These are phyloP conservation scores for Philopedon plagiatum DNA, from an alignment of 2,888 invertebrate species.

Conservation along the genomic window DNA sequence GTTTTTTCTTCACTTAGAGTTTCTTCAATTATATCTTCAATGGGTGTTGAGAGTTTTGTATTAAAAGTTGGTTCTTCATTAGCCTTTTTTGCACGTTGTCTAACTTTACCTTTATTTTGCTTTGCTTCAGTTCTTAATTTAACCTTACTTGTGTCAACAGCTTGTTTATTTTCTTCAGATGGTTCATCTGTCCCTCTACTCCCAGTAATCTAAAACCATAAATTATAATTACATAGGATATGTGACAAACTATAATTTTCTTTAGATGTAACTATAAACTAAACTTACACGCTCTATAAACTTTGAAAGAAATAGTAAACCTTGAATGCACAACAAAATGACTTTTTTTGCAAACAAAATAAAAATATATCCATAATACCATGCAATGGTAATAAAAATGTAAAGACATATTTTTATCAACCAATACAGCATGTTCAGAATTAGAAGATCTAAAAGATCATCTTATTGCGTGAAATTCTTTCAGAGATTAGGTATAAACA, in stretches of 20 bases:
- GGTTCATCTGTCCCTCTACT: constrained; percentile 33
- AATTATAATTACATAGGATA: constrained; percentile 22
- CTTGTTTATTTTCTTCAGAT: constrained; percentile 28
- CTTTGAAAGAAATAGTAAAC: constrained; percentile 56
- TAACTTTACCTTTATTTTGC: constrained; percentile 37
- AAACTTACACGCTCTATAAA: constrained; percentile 56
- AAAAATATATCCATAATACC: constrained; percentile 41
- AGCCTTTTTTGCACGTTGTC: constrained; percentile 50
- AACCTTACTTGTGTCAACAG: constrained; percentile 18
- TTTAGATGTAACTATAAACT: constrained; percentile 8
- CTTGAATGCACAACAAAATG: constrained; percentile 53
- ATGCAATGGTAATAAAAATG: constrained; percentile 36
- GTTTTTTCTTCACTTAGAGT: constrained; percentile 54
- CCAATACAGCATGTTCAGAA: constrained; percentile 43
- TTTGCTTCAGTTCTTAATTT: constrained; percentile 9
- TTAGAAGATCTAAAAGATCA: constrained; percentile 37
- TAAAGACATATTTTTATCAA: constrained; percentile 40
- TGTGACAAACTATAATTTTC: not conserved
- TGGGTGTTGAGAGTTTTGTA: constrained; percentile 56
- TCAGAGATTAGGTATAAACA: constrained; percentile 1
- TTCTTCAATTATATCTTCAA: constrained; percentile 59
- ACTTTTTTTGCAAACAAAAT: constrained; percentile 23
- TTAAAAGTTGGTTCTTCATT: constrained; percentile 55
- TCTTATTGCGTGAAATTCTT: constrained; percentile 26
- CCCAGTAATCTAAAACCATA: constrained; percentile 48